A percentile compares a stretch with the other conserved stretches of the same genome.
These are phyloP conservation scores for Trichonephila clavipes DNA, from an alignment of 1,140 invertebrate species.

Conservation along the genomic window DNA sequence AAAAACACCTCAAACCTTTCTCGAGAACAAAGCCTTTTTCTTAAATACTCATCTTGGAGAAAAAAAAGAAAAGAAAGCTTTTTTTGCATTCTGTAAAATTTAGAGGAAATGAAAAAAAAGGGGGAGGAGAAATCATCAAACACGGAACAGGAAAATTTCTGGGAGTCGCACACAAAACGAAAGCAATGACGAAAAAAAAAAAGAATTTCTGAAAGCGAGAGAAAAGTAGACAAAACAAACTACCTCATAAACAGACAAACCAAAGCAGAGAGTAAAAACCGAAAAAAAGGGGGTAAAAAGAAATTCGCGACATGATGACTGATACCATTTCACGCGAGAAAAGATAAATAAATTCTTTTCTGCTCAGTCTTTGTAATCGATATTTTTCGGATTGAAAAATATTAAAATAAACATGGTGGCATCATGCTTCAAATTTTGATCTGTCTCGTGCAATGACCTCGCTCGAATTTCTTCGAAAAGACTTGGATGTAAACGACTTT, in stretches of 20 bases:
- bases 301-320: background rate
- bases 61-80: background rate
- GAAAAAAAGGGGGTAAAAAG: background rate
- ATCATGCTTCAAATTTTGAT: background rate
- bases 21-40: background rate
- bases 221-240: background rate
- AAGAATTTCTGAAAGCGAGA: background rate
- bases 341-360: background rate
- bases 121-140: background rate
- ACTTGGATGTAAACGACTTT: background rate
- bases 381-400: slow-evolving; percentile 8
- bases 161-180: background rate
- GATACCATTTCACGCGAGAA: background rate
- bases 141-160: background rate
- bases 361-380: background rate
- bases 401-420: slow-evolving; percentile 12
- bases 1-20: background rate
- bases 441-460: slow-evolving; percentile 15
- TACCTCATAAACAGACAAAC: background rate
- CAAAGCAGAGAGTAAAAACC: background rate
- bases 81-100: no score
- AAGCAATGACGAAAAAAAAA: background rate
- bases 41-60: background rate
- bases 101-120: no score
- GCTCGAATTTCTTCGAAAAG: background rate